Evolutionary conservation across 2,888 invertebrate species (phyloP), one percentile per base, ranked within the genome.

Genomic region (Nebria brevicollis): DNA sequence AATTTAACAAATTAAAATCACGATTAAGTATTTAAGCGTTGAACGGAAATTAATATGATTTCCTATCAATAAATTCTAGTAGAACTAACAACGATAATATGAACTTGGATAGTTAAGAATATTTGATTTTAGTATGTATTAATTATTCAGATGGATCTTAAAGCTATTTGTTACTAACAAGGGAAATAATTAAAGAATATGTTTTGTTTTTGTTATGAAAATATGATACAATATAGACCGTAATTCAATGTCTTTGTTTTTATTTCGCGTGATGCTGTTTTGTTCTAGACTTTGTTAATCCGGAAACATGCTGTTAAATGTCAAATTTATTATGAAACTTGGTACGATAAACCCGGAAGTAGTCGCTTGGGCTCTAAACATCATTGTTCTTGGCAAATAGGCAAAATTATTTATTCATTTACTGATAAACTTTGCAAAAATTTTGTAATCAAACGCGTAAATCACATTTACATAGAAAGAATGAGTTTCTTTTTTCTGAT

Each of bases 341-440:
- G 68, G 76, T 66, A 34, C 76, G 26, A 66, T 76, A 66, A 54
- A 76, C 76, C 76, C 76, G 76, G 76, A 76, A 76, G 76, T 66
- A n/a, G n/a, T 68, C 72, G 41, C 41, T 72, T 26, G 66, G n/a
- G 13, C 42, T 76, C 13, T 8, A 54, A 54, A 54, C 54, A 11
- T 54, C 54, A 54, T 54, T 54, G 8, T 13, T 5, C 11, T 54
- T 54, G 7, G 54, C 54, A 54, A 54, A 54, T 54, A 13, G 8
- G 54, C 54, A 54, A 54, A 34, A 54, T 54, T 54, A 54, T 54
- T 54, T 54, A 54, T 54, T 54, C 11, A 54, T 8, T 11, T 8
- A 54, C 54, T 54, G 54, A 54, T 54, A 54, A 54, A 54, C 11
- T 54, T 54, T 54, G 54, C 1, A 54, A 54, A 54, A 1, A 11